phyloP scores from a whole-genome alignment of 2,888 invertebrate species.

The Portevinia maculata region DNA sequence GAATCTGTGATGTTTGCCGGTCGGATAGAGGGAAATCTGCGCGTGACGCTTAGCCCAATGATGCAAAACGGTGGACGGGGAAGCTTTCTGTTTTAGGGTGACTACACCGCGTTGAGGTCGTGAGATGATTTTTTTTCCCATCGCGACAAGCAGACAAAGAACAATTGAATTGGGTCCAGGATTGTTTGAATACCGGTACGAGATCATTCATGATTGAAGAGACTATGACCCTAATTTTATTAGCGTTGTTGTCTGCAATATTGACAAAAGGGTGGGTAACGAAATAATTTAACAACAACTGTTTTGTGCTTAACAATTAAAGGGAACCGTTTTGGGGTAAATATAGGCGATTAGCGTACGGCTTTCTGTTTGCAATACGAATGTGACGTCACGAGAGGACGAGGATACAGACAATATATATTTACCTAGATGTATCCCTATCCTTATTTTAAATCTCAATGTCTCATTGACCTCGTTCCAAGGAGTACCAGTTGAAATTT shows the following conservation, averaged over 20 bases:
- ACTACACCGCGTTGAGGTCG: slow-evolving; percentile 1
- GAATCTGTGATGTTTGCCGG: slow-evolving; percentile 13
- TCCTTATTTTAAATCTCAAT: too few species aligned
- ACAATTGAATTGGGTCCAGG: not conserved
- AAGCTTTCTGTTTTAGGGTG: not conserved
- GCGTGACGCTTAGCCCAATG: slow-evolving; percentile 4
- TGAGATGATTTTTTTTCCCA: slow-evolving; percentile 1
- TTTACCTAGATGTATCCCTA: too few species aligned
- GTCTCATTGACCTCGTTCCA: too few species aligned
- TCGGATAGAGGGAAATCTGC: not conserved
- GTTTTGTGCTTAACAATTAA: too few species aligned
- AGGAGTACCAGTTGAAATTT: too few species aligned
- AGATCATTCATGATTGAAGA: not conserved
- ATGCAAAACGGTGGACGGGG: not conserved
- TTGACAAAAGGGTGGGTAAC: not conserved
- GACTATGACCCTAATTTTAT: not conserved
- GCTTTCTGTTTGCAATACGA: too few species aligned
- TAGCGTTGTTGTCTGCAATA: not conserved
- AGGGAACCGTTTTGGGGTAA: too few species aligned
- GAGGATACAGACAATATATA: too few species aligned
- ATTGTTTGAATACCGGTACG: not conserved
- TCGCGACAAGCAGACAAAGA: not conserved
- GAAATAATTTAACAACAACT: not conserved
- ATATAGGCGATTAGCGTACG: too few species aligned
- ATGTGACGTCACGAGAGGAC: too few species aligned